Conservation (phyloP, 1,140 invertebrate genomes). For the Brachionus manjavacas region DNA sequence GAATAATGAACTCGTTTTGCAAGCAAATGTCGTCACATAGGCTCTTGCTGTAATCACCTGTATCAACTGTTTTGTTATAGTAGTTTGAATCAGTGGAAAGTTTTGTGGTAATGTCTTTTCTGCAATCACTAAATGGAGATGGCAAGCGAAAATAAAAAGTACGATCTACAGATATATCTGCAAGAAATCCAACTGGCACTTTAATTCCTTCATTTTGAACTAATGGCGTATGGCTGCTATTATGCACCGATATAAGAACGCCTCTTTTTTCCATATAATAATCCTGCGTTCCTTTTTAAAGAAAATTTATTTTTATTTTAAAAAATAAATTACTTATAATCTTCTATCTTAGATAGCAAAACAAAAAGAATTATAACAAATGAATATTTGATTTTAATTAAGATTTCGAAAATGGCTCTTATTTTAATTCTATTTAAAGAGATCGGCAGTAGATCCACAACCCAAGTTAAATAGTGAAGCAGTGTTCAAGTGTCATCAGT, state of each 20-base stretch:
- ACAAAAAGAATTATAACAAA: no score
- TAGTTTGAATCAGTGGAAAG: not conserved
- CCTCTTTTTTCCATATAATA: slow-evolving; percentile 17
- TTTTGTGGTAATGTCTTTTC: not conserved
- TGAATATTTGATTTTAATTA: no score
- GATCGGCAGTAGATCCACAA: no score
- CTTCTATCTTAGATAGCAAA: no score
- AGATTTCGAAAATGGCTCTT: no score
- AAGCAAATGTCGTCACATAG: slow-evolving; percentile 12
- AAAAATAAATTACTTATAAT: no score
- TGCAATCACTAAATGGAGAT: not conserved
- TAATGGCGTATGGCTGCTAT: not conserved
- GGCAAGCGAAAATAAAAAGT: slow-evolving; percentile 6
- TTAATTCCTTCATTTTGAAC: not conserved
- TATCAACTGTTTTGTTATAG: slow-evolving; percentile 10
- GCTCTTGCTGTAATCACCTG: not conserved
- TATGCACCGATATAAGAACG: not conserved
- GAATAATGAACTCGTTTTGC: not conserved
- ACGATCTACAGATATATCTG: not conserved
- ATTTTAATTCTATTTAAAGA: no score
- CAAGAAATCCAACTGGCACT: not conserved
- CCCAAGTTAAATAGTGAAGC: no score
- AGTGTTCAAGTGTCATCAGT: no score
- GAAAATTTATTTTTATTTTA: no score
- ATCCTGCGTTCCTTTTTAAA: not conserved